These are phyloP conservation scores for Plecturocebus donacophilus DNA, from an alignment of 2,113 vertebrate genomes.

Conservation along the genomic window DNA sequence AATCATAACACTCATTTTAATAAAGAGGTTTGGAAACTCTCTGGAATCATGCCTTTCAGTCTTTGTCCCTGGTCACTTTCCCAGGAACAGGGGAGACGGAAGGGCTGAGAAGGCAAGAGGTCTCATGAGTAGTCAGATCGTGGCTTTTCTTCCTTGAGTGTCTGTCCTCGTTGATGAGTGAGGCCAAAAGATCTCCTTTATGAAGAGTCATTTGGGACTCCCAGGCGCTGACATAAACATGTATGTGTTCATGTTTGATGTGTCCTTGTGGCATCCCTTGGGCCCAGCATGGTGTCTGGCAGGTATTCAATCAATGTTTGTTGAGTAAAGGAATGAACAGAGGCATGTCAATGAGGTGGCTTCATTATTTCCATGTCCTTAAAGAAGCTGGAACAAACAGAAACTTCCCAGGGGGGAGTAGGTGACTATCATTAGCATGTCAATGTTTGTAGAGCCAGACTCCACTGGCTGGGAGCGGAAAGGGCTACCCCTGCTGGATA, in stretches of 20 bases:
- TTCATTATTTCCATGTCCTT: slow-evolving; percentile 50
- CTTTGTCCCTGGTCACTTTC: not conserved
- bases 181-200: not conserved
- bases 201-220: not conserved
- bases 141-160: slow-evolving; percentile 1
- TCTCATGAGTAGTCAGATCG: not conserved
- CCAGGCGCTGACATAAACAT: not conserved
- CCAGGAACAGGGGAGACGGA: not conserved
- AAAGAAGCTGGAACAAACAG: slow-evolving; percentile 37
- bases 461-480: not conserved
- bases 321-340: slow-evolving; percentile 46
- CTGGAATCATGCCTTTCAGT: not conserved
- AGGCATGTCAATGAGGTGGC: slow-evolving; percentile 29
- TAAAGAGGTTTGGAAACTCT: not conserved
- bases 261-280: not conserved
- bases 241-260: not conserved
- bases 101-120: not conserved
- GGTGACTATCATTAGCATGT: slow-evolving; percentile 56
- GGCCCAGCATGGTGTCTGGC: not conserved
- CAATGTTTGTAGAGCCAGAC: slow-evolving; percentile 55
- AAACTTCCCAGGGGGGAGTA: slow-evolving; percentile 44
- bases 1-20: slow-evolving; percentile 24
- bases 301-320: slow-evolving; percentile 38
- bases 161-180: not conserved
- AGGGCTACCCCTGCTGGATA: not conserved